Base-by-base conservation (phyloP, 2,888 invertebrate species). In the Malthinus flaveolus region DNA sequence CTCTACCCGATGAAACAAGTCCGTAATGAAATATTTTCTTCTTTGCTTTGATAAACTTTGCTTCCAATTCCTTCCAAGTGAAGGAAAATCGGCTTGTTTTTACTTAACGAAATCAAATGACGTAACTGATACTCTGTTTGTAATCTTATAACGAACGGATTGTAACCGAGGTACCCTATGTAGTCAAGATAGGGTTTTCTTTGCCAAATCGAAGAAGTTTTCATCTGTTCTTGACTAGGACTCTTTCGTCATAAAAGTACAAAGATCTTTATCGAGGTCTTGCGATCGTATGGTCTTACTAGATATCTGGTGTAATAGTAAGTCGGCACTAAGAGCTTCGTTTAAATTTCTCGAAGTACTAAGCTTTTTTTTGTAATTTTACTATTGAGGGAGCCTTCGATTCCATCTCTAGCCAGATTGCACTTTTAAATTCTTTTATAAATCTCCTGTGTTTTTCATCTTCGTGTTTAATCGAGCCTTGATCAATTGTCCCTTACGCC, bases 301-400 rank as follows among this genome's bases (percentile, higher is more conserved):
- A 2, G 48, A 10, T 13, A 48, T 48, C 35, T 48, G 33, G 5
- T 12, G 33, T 13, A n/a, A n/a, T n/a, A 48, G 34, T 32, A 48
- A 32, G 3, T 11, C 12, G n/a, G 34, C 10, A 13, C 5, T 12
- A 8, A 35, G 48, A 1, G 35, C 48, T 2, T 48, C 11, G 11
- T 48, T 48, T 32, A 48, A 48, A 48, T 33, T 48, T 10, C 34
- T 32, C 13, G 33, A 12, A 10, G 33, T 32, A 48, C 48, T 34
- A 5, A 12, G 7, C 5, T 13, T 6, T 10, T 32, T 48, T 48
- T 33, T 48, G 8, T 13, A 48, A 48, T n/a, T 48, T 48, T 34
- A 48, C 9, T 13, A 48, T 13, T 7, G 34, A 7, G 11, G 48
- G 48, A 7, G 48, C 35, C 1, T 33, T 48, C 34, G 33, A 35